phyloP scores from a whole-genome alignment of 1,140 invertebrate species.

The Drosophila ironensis region DNA sequence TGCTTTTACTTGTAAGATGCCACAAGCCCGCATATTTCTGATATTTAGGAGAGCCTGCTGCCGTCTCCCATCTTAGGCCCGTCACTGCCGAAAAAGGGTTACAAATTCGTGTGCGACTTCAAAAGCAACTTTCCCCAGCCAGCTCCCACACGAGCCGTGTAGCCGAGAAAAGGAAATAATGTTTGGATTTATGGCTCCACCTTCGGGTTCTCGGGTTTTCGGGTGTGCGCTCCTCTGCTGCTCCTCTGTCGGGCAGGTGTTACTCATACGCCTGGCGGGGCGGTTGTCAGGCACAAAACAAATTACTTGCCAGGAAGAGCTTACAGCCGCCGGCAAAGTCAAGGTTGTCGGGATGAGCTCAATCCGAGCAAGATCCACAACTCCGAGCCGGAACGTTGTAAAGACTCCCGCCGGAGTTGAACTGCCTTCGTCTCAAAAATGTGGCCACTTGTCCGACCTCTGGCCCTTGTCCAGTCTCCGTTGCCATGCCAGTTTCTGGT shows the following conservation, averaged over 20 bases:
- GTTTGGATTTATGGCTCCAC: constrained; percentile 62
- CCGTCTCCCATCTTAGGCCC: constrained; percentile 7
- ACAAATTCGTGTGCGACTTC: constrained; percentile 65
- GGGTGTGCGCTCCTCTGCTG: constrained; percentile 2
- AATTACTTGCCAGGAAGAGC: constrained; percentile 58
- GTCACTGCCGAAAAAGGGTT: constrained; percentile 54
- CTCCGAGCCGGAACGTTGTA: too few species aligned
- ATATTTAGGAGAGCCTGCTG: constrained; percentile 30
- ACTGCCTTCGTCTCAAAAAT: constrained; percentile 61
- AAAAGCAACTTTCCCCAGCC: constrained; percentile 55
- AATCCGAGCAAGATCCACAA: constrained; percentile 13
- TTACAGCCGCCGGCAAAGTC: constrained; percentile 45
- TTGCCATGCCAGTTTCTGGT: constrained; percentile 45
- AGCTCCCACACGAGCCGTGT: constrained; percentile 1
- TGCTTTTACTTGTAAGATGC: constrained; percentile 67
- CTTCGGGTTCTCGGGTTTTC: constrained; percentile 1
- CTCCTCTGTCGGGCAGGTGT: constrained; percentile 54
- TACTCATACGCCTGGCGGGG: constrained; percentile 58
- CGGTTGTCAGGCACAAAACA: constrained; percentile 52
- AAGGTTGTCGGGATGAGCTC: constrained; percentile 59
- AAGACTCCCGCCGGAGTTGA: constrained; percentile 63
- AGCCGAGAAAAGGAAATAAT: constrained; percentile 57
- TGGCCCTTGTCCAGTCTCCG: constrained; percentile 31
- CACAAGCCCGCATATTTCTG: constrained; percentile 67
- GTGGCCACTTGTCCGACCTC: constrained; percentile 15